phyloP scores from a whole-genome alignment of 2,797 vertebrate genomes.

The Erpetoichthys calabaricus region DNA sequence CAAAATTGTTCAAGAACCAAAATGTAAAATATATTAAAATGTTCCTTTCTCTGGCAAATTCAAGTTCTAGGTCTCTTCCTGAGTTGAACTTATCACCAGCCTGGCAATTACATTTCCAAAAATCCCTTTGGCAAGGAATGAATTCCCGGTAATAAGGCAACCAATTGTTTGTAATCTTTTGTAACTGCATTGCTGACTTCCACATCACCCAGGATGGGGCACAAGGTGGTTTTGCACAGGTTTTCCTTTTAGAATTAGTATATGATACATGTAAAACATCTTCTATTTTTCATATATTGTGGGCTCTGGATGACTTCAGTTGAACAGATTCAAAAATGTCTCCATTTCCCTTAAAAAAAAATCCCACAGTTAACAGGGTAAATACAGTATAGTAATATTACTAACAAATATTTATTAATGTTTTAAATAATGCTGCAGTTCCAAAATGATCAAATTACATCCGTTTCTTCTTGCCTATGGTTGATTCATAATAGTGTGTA shows the following conservation, averaged over 20 bases:
- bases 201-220: too few species aligned
- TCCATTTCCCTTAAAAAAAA: conserved; percentile 61
- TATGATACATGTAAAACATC: too few species aligned
- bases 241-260: background rate
- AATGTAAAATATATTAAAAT: too few species aligned
- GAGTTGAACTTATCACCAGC: conserved; percentile 47
- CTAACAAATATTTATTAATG: too few species aligned
- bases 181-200: too few species aligned
- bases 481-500: too few species aligned
- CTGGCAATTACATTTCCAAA: conserved; percentile 30
- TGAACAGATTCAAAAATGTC: conserved; percentile 84
- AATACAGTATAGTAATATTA: too few species aligned
- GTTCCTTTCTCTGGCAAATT: too few species aligned
- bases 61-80: conserved; percentile 42
- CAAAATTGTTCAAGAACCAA: too few species aligned
- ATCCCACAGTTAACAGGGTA: conserved; percentile 8
- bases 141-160: conserved; percentile 44
- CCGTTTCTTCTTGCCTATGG: too few species aligned
- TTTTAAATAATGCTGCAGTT: too few species aligned
- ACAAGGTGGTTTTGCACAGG: background rate
- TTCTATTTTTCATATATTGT: conserved; percentile 52
- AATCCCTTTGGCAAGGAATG: conserved; percentile 43
- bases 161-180: conserved; percentile 17
- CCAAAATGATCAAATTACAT: too few species aligned
- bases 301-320: conserved; percentile 72